Conservation (phyloP, 2,113 vertebrate species). For the Boleophthalmus pectinirostris region DNA sequence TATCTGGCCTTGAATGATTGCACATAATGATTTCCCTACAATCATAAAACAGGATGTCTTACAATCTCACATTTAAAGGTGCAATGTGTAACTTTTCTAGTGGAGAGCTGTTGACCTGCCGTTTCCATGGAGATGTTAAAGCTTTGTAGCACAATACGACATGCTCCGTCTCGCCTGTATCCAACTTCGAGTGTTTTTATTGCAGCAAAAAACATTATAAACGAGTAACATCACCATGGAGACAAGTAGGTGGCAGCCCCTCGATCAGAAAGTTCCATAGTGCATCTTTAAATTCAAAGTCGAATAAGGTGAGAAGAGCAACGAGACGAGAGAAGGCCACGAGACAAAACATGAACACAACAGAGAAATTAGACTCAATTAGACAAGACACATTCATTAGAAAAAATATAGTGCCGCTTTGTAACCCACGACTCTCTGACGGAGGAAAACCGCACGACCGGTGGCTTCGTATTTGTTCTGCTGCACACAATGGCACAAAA, state of each 20-base stretch:
- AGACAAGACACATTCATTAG: constrained; percentile 52
- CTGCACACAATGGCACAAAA: constrained; percentile 34
- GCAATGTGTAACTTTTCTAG: neutral
- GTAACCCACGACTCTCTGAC: constrained; percentile 23
- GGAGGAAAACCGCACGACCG: neutral
- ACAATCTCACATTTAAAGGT: neutral
- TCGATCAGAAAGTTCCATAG: neutral
- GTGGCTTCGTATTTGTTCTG: constrained; percentile 17
- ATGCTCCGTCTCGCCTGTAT: no score
- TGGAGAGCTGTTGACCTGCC: neutral
- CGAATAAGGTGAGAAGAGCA: neutral
- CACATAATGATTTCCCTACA: constrained; percentile 32
- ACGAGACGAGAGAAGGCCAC: constrained; percentile 17
- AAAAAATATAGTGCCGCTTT: constrained; percentile 42
- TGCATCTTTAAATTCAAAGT: neutral
- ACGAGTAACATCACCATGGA: no score
- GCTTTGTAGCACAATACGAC: no score
- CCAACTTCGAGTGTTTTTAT: no score
- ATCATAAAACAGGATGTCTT: constrained; percentile 1
- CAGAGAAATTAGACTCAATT: constrained; percentile 27
- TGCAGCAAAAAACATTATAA: no score
- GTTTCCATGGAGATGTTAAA: no score
- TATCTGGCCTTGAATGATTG: constrained; percentile 34
- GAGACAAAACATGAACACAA: constrained; percentile 14
- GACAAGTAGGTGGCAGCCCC: neutral